Base-by-base conservation (phyloP, 2,113 vertebrate species). In the Chionodraco myersi region DNA sequence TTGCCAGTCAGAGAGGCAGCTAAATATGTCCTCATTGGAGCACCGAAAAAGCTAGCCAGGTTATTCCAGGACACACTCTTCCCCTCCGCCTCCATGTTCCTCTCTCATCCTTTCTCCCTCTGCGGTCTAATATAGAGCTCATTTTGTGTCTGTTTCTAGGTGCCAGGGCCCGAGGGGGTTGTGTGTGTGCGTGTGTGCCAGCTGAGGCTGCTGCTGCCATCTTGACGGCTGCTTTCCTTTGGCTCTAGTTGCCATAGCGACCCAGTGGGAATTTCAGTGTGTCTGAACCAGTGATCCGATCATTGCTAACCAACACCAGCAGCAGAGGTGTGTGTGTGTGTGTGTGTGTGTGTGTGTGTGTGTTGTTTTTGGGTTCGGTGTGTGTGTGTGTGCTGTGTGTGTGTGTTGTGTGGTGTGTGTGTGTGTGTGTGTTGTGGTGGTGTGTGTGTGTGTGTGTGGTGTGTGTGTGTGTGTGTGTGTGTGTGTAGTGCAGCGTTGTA, bases 221-320 rank as follows among this genome's bases (percentile, higher is more conserved):
- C 86, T 89, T 80, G 81, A 83, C 75, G 86, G 80, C 77, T 83
- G 89, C 88, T 93, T 89, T 92, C 92, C 91, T 93, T 92, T 91
- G 91, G 78, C 84, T 81, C 60, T 12, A 75, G 93, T 93, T 91
- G 82, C 92, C 89, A 94, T 93, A 87, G 91, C 68, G 80, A 93
- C 93, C 85, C 90, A 74, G 30, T 90, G 92, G 91, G 91, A 89
- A 79, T 87, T 83, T 80, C 75, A 89, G 49, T 79, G 75, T 76
- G 79, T 90, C 85, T 89, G 80, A 84, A 85, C 61, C 82, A 82
- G 65, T 83, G 77, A 84, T 86, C 61, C n/a, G n/a, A 87, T 87
- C 75, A 62, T 59, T 66, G 80, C 75, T 69, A 83, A 85, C 77
- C 69, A 47, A 75, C 66, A 74, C 52, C 72, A 71, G 73, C 70